Base-by-base conservation (phyloP, 1,140 invertebrate species). In the Ctenoplectra terminalis region DNA sequence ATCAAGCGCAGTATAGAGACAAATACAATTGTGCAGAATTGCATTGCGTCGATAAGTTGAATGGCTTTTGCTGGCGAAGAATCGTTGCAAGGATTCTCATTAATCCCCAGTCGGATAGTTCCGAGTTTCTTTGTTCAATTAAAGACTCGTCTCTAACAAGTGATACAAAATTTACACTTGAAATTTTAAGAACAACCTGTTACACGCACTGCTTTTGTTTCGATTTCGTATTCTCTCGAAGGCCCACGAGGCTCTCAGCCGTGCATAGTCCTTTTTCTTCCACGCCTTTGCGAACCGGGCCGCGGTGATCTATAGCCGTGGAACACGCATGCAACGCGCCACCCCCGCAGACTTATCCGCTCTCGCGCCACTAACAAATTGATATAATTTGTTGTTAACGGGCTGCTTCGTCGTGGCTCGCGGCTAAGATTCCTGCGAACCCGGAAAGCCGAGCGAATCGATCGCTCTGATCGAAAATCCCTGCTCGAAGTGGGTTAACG, bases 271-370 rank as follows among this genome's bases (percentile, higher is more conserved):
- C 60, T 82, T 84, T 84, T 86, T 86, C 80, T 85, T 88, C 81
- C 83, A 83, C 85, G 86, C 82, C 82, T 88, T 84, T 83, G 81
- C 84, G 71, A 81, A 78, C 70, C 63, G 26, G 63, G 43, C 81
- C 60, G 34, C 63, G 43, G 85, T 91, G 91, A 92, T 92, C 87
- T 89, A 92, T 89, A 80, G 88, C 85, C 85, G 31, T 81, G 78
- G 78, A 89, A 88, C 91, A 92, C 91, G 91, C 90, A 92, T 85
- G 85, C 81, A 86, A 86, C 76, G 66, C 81, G 86, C 90, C 89
- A 89, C 90, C 89, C 89, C 84, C 90, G 88, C 89, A 89, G 77
- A 86, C 83, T 82, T 82, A 81, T 87, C 84, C 82, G 77, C 78
- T 87, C 84, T 88, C 86, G 78, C 80, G 75, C 82, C 60, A 87